These are phyloP conservation scores for Scortum barcoo DNA, from an alignment of 2,113 vertebrate genomes.

Conservation along the genomic window DNA sequence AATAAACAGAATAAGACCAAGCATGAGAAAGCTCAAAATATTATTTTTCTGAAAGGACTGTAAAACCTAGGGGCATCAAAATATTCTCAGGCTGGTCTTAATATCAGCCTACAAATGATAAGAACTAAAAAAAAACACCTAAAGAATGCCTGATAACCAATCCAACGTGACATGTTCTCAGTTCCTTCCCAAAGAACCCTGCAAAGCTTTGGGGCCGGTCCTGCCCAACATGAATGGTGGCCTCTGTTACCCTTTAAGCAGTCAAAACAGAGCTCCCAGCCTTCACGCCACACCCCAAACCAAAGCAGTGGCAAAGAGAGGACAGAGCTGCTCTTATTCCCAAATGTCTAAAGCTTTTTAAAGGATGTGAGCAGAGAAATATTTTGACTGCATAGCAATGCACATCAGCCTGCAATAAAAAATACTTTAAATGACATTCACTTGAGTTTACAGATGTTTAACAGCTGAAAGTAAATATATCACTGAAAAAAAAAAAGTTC, in stretches of 20 bases:
- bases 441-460: neutral
- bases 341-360: neutral
- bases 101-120: neutral
- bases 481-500: neutral
- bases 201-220: slow-evolving; percentile 21
- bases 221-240: slow-evolving; percentile 63
- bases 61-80: neutral
- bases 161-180: neutral
- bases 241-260: slow-evolving; percentile 71
- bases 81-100: slow-evolving; percentile 5
- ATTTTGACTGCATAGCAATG: neutral
- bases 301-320: slow-evolving; percentile 51
- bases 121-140: neutral
- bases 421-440: neutral
- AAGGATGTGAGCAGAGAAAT: neutral
- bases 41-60: neutral
- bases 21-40: neutral
- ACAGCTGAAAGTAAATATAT: neutral
- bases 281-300: slow-evolving; percentile 64
- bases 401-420: neutral
- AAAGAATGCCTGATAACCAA: neutral
- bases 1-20: neutral
- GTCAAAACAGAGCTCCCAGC: slow-evolving; percentile 59
- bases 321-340: slow-evolving; percentile 54
- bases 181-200: neutral